phyloP scores from a whole-genome alignment of 2,797 vertebrate genomes.

The Trichosurus vulpecula region DNA sequence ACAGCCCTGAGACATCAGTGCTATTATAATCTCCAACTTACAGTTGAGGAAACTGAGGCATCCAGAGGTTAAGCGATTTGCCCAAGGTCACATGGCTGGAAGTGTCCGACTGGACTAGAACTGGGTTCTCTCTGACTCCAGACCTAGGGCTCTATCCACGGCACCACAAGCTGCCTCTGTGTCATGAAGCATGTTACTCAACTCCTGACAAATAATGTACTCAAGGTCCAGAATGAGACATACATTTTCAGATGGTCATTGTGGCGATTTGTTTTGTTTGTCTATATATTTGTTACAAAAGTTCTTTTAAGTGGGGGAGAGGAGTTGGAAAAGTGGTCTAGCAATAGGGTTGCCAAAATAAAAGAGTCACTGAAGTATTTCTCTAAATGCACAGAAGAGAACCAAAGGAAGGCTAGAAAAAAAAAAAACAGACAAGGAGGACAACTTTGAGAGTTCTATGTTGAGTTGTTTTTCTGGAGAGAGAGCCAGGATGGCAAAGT shows the following conservation, averaged over 20 bases:
- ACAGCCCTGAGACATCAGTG: neutral
- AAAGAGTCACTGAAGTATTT: neutral
- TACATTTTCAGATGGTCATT: neutral
- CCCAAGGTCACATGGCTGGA: neutral
- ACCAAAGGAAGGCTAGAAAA: neutral
- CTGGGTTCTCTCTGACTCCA: neutral
- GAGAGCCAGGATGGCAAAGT: neutral
- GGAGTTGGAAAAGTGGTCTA: neutral
- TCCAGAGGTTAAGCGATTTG: neutral
- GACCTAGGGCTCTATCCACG: neutral
- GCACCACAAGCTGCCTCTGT: neutral
- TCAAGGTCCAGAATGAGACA: neutral
- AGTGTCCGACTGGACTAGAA: neutral
- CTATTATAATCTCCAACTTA: neutral
- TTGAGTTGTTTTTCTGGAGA: neutral
- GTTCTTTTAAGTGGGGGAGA: neutral
- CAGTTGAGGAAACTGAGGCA: neutral
- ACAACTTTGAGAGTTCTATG: neutral
- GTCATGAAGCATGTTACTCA: neutral
- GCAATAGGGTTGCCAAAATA: neutral
- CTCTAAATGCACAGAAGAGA: neutral
- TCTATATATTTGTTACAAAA: neutral
- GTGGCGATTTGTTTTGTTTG: neutral
- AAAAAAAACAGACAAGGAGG: neutral
- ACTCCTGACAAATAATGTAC: neutral